phyloP scores from a whole-genome alignment of 2,888 invertebrate genomes.

The Arctia plantaginis region DNA sequence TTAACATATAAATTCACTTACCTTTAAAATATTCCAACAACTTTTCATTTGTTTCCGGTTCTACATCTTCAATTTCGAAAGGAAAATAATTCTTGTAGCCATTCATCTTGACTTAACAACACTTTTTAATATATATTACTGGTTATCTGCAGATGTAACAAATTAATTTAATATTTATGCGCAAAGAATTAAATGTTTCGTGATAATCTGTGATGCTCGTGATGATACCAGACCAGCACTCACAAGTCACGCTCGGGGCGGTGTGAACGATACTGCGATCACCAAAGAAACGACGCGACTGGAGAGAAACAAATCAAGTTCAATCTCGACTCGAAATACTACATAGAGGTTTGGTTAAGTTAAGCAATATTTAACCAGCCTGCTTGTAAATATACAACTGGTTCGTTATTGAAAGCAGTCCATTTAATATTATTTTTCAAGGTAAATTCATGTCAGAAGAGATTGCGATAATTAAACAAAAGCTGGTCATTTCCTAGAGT shows the following conservation, averaged over 20 bases:
- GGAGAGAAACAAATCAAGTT: not conserved
- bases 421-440: not conserved
- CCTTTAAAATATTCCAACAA: slow-evolving; percentile 88
- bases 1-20: slow-evolving; percentile 53
- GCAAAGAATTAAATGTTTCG: not conserved
- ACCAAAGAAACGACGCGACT: not conserved
- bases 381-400: not conserved
- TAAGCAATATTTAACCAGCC: not conserved
- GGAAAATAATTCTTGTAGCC: slow-evolving; percentile 71
- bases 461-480: not conserved
- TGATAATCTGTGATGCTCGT: not conserved
- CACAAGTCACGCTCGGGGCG: slow-evolving; percentile 4
- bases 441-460: not conserved
- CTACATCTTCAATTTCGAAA: slow-evolving; percentile 54
- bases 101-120: slow-evolving; percentile 59
- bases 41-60: slow-evolving; percentile 55
- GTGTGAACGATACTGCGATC: slow-evolving; percentile 6
- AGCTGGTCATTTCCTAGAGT: not conserved
- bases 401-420: not conserved
- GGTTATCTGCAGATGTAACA: not conserved
- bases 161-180: not conserved
- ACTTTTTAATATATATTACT: slow-evolving; percentile 2
- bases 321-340: not conserved
- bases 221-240: not conserved
- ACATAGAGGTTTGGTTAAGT: not conserved